phyloP scores from a whole-genome alignment of 2,888 invertebrate species.

The Calephelis perditalis region DNA sequence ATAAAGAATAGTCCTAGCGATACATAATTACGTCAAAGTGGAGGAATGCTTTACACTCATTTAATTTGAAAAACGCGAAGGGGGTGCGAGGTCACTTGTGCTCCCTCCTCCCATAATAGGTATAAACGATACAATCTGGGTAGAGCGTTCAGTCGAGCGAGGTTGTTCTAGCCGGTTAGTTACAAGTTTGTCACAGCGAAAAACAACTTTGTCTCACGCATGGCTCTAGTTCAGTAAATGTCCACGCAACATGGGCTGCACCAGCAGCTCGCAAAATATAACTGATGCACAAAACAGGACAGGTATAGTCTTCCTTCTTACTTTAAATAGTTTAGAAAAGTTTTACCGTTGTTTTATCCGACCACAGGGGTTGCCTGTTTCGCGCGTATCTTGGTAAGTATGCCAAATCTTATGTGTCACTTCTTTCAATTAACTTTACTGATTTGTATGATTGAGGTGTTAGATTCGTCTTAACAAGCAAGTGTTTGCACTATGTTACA shows the following conservation, averaged over 20 bases:
- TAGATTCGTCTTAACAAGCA: no score
- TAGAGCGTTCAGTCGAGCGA: constrained; percentile 50
- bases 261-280: constrained; percentile 63
- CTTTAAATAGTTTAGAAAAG: not conserved
- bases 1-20: constrained; percentile 41
- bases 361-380: no score
- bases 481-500: no score
- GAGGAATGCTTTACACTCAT: constrained; percentile 47
- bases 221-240: constrained; percentile 30
- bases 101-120: constrained; percentile 69
- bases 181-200: constrained; percentile 33
- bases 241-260: constrained; percentile 64
- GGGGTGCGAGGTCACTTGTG: constrained; percentile 76
- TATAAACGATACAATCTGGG: constrained; percentile 66
- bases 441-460: no score
- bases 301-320: constrained; percentile 1
- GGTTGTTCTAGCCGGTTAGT: constrained; percentile 50
- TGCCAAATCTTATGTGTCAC: no score
- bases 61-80: constrained; percentile 76
- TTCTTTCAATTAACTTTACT: no score
- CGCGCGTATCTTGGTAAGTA: no score
- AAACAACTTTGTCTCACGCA: constrained; percentile 25
- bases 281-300: constrained; percentile 34
- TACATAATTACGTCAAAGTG: constrained; percentile 59
- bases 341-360: not conserved